Percentiles rank a stretch among this genome's conserved stretches.
Evolutionary conservation across 1,140 invertebrate genomes (phyloP).

Genomic region (Euwallacea fornicatus): DNA sequence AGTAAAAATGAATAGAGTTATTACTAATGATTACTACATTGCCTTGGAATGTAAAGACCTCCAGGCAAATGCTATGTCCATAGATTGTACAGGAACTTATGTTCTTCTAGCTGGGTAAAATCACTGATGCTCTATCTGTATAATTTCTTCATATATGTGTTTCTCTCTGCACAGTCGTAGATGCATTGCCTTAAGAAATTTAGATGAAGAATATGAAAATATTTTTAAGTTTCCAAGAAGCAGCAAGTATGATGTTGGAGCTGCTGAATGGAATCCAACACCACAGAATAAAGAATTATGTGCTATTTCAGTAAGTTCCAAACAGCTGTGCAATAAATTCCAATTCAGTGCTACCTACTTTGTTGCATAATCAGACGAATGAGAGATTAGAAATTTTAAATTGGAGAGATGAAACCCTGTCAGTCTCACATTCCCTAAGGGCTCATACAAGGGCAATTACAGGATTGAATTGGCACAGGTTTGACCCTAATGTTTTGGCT

Average conservation of each 20-base stretch:
- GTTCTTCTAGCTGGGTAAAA: conserved; percentile 80
- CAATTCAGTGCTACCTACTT: background rate
- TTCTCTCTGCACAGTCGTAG: conserved; percentile 60
- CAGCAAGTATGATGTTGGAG: conserved; percentile 91
- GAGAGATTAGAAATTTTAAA: conserved; percentile 81
- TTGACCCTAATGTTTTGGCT: conserved; percentile 85
- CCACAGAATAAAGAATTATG: conserved; percentile 76
- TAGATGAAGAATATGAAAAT: conserved; percentile 70
- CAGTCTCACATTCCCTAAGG: conserved; percentile 71
- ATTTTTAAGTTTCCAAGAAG: conserved; percentile 80
- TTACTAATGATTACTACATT: conserved; percentile 50
- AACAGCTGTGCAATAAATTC: background rate
- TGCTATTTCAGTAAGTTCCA: conserved; percentile 80
- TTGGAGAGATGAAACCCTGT: conserved; percentile 69
- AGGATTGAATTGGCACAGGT: conserved; percentile 91
- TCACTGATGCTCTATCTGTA: too few relatives aligned
- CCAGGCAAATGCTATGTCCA: conserved; percentile 90
- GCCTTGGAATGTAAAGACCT: conserved; percentile 57
- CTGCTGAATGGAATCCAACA: conserved; percentile 90
- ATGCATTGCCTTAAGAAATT: conserved; percentile 77
- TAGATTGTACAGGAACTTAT: conserved; percentile 81
- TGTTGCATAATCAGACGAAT: conserved; percentile 65
- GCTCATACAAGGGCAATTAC: conserved; percentile 88
- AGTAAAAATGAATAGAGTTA: conserved; percentile 18
- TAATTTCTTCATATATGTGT: too few relatives aligned